phyloP scores from a whole-genome alignment of 2,113 vertebrate genomes.

The Pelodiscus sinensis region DNA sequence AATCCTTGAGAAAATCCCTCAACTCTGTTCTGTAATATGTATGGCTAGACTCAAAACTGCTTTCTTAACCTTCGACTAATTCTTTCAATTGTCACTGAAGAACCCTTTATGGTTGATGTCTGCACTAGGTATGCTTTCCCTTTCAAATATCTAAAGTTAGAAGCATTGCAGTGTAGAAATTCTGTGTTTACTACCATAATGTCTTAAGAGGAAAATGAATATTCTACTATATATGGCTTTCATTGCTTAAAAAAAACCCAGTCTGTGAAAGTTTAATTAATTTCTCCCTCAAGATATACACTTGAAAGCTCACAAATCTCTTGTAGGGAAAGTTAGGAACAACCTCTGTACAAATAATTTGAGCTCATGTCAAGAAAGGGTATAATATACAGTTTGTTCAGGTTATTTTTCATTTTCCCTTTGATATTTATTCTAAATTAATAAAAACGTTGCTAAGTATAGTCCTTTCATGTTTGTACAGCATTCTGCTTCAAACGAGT shows the following conservation, averaged over 20 bases:
- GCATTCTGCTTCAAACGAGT: background rate
- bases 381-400: background rate
- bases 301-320: background rate
- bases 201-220: conserved; percentile 17
- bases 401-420: background rate
- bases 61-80: conserved; percentile 13
- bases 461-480: background rate
- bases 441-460: conserved; percentile 21
- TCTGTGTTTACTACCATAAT: background rate
- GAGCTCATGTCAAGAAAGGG: background rate
- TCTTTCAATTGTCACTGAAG: background rate
- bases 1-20: background rate
- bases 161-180: background rate
- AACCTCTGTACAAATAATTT: background rate
- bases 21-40: conserved; percentile 8
- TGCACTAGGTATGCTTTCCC: background rate
- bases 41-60: background rate
- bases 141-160: conserved; percentile 14
- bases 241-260: conserved; percentile 6
- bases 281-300: background rate
- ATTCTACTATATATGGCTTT: background rate
- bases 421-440: conserved; percentile 1
- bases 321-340: conserved; percentile 5
- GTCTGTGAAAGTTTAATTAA: background rate
- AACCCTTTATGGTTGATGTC: background rate